A percentile compares a stretch with the other conserved stretches of the same genome.
These are phyloP conservation scores for Andrena cerasifolii DNA, from an alignment of 1,140 invertebrate genomes.

Conservation along the genomic window DNA sequence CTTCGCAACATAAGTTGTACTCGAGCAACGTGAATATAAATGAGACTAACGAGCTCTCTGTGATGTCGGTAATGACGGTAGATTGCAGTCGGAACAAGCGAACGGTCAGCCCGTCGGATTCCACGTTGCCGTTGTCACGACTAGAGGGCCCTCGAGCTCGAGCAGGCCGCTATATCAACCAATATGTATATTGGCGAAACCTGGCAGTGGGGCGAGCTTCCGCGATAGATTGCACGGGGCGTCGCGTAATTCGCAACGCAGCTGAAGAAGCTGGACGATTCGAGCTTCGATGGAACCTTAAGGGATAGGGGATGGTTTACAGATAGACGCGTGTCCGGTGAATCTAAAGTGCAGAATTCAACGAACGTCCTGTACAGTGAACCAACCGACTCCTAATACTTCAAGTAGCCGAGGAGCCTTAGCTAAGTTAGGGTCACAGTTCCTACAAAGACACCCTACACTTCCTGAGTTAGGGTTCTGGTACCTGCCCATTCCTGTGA, in stretches of 20 bases:
- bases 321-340: no score
- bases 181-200: conserved; percentile 29
- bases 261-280: not conserved
- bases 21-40: conserved; percentile 76
- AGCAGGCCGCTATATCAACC: not conserved
- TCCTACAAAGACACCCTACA: no score
- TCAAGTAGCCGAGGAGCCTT: no score
- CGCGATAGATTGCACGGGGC: not conserved
- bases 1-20: conserved; percentile 61
- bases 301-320: no score
- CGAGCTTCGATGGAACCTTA: no score
- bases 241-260: not conserved
- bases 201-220: not conserved
- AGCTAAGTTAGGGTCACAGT: no score
- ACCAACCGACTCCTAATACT: no score
- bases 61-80: conserved; percentile 81
- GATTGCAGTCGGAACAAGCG: conserved; percentile 72
- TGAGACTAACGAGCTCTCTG: conserved; percentile 82
- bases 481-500: no score
- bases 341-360: no score
- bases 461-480: no score
- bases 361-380: no score
- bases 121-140: conserved; percentile 61
- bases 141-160: not conserved
- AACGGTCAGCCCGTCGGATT: conserved; percentile 55